Conservation (phyloP, 1,140 invertebrate species). For the Brachionus paranguensis region DNA sequence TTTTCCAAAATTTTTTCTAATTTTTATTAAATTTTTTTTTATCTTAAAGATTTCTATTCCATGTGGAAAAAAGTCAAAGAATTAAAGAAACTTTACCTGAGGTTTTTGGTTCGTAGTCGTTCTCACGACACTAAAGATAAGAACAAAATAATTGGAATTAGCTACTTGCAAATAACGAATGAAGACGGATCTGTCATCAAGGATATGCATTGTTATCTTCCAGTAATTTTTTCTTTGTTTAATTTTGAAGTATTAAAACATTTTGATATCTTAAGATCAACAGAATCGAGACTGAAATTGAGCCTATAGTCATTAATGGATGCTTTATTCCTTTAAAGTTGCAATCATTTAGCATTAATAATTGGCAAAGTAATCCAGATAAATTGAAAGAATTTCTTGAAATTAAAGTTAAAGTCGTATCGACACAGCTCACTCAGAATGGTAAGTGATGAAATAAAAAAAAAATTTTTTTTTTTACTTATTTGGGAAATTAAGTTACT, state of each 20-base stretch:
- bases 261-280: not conserved
- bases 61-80: conserved; percentile 27
- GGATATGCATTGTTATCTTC: conserved; percentile 17
- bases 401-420: conserved; percentile 39
- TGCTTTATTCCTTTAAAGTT: not conserved
- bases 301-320: not conserved
- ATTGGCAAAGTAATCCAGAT: not conserved
- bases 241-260: no score
- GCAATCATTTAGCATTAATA: not conserved
- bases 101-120: conserved; percentile 13
- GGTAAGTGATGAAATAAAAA: not conserved
- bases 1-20: not conserved
- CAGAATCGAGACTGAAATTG: conserved; percentile 1
- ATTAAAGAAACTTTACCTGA: not conserved
- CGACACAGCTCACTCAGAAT: conserved; percentile 35
- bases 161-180: conserved; percentile 32
- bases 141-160: conserved; percentile 12
- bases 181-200: conserved; percentile 31
- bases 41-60: not conserved
- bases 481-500: not conserved
- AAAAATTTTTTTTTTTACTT: not conserved
- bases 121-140: conserved; percentile 13
- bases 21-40: not conserved
- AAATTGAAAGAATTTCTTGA: conserved; percentile 19
- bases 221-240: not conserved